These are phyloP conservation scores for Eolophus roseicapilla DNA, from an alignment of 2,113 vertebrate genomes.

Conservation along the genomic window DNA sequence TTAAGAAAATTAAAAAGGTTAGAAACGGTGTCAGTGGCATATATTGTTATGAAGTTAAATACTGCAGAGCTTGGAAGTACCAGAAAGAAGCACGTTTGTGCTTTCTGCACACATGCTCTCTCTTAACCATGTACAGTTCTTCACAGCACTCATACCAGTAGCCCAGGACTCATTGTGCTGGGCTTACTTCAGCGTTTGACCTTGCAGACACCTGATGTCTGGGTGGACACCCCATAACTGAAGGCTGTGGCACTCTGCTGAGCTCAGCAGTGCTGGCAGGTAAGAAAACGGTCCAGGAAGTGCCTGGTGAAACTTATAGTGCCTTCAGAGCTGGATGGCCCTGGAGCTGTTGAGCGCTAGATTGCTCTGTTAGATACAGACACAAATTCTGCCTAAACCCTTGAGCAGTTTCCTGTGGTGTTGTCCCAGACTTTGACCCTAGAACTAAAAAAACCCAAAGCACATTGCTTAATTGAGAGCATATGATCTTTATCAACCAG, in stretches of 20 bases:
- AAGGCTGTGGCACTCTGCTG: not conserved
- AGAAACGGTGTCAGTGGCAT: not conserved
- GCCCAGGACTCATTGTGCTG: not conserved
- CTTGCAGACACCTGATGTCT: not conserved
- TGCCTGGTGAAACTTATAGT: not conserved
- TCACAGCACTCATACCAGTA: not conserved
- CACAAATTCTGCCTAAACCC: not conserved
- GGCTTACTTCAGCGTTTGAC: not conserved
- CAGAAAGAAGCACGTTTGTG: not conserved
- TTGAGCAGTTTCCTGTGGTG: not conserved
- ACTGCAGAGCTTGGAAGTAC: not conserved
- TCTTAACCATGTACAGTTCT: not conserved
- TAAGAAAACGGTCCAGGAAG: not conserved
- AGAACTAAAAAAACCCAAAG: not conserved
- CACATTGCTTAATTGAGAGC: not conserved
- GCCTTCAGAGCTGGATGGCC: not conserved
- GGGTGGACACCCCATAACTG: not conserved
- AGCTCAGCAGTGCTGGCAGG: not conserved
- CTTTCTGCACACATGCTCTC: accelerated
- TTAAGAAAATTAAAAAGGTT: not conserved
- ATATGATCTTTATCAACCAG: not conserved
- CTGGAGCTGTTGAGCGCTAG: not conserved
- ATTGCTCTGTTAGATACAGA: not conserved
- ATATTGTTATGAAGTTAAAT: not conserved
- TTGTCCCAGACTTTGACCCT: not conserved